phyloP scores from a whole-genome alignment of 2,888 invertebrate species.

The Ochlodes sylvanus region DNA sequence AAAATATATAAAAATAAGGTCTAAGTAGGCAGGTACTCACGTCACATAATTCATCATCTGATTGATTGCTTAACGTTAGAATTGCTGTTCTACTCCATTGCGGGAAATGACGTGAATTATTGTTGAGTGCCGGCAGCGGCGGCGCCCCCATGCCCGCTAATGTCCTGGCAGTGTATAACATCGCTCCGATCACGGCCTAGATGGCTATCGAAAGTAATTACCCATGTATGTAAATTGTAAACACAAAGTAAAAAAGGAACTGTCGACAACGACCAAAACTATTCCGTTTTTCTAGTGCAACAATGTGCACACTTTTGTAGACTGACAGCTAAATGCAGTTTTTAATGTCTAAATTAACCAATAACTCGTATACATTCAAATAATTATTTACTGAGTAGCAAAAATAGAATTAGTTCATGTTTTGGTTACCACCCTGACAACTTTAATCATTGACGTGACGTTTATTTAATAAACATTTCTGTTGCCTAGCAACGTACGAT shows the following conservation, averaged over 20 bases:
- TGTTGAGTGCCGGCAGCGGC: conserved; percentile 51
- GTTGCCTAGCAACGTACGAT: conserved; percentile 1
- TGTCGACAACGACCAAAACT: conserved; percentile 7
- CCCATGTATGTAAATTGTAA: conserved; percentile 21
- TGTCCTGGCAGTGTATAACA: conserved; percentile 59
- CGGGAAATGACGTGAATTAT: conserved; percentile 62
- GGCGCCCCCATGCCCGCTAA: conserved; percentile 62
- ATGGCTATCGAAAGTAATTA: conserved; percentile 26
- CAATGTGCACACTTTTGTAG: too few species aligned
- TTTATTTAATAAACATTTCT: not conserved
- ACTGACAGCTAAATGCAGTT: too few species aligned
- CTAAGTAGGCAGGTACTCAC: conserved; percentile 46
- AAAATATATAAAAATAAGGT: not conserved
- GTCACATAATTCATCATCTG: conserved; percentile 52
- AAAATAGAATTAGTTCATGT: too few species aligned
- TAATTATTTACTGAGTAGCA: too few species aligned
- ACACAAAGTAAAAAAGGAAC: conserved; percentile 28
- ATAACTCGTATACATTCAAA: too few species aligned
- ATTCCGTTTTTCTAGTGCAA: too few species aligned
- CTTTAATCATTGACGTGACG: not conserved
- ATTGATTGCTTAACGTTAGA: conserved; percentile 56
- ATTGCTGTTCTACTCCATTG: conserved; percentile 73
- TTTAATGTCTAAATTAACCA: too few species aligned
- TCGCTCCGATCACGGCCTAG: conserved; percentile 38
- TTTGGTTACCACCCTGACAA: not conserved